Evolutionary conservation across 2,797 vertebrate genomes (phyloP), one percentile per base, ranked within the genome.

Genomic region (Pseudochromis fuscus): DNA sequence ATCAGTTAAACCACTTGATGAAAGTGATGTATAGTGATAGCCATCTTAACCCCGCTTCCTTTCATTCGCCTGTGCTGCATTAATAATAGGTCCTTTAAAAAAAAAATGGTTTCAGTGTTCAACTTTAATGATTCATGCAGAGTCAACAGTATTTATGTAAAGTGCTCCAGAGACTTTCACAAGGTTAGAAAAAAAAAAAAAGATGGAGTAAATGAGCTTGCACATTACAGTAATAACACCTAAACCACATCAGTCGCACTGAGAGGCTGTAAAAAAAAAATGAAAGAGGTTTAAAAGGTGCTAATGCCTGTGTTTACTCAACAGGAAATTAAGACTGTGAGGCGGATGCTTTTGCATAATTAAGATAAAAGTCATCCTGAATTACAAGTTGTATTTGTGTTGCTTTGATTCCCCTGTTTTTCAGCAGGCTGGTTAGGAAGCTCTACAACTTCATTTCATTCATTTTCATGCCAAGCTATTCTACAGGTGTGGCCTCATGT

Each of bases 1-100:
- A 82, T 79, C 80, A 69, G 67, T 27, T 52, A 77, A 82, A 84
- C 56, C 79, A 69, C 75, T 77, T 72, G 68, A 68, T 80, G 57
- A 77, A 79, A 68, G 77, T 75, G 65, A 78, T 85, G 75, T 72
- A 58, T 60, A 40, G 42, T 2, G 80, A 85, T 76, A 71, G 73
- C 64, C 66, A 82, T 81, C 81, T 63, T 51, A 55, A 59, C 66
- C 60, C 64, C 28, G 13, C 61, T 62, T 67, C 44, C 42, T 23
- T 57, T 68, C 55, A 56, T 60, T 72, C 63, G 56, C 66, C 60
- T 53, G 21, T 9, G 35, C n/a, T 18, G 42, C 25, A 24, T 52
- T 80, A 24, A 30, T 25, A 21, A 16, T 44, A 27, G 15, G 58
- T 51, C 46, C 53, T 62, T 42, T 46, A 13, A 11, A 1, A 3